Conservation (phyloP, 2,113 vertebrate genomes). For the Rutilus rutilus region DNA sequence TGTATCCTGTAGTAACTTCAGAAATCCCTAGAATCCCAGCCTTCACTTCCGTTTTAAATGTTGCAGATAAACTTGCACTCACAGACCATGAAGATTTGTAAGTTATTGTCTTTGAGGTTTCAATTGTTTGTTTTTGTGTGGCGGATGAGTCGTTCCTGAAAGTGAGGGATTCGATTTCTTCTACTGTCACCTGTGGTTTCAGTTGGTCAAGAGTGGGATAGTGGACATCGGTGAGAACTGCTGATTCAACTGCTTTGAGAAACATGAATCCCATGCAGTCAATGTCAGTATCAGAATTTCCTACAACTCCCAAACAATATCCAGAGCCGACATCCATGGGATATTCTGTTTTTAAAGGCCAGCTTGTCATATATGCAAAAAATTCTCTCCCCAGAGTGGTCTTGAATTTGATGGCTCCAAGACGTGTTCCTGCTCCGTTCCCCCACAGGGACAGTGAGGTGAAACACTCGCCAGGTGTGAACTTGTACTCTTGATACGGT, state of each 20-base stretch:
- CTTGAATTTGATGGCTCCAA: too few species aligned
- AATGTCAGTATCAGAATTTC: slow-evolving; percentile 22
- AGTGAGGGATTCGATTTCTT: background rate
- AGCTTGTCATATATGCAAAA: slow-evolving; percentile 50
- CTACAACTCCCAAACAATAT: slow-evolving; percentile 52
- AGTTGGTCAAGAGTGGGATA: slow-evolving; percentile 54
- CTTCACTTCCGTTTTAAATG: background rate
- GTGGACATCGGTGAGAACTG: slow-evolving; percentile 11
- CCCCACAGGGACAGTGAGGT: too few species aligned
- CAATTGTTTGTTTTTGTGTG: too few species aligned
- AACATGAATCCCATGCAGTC: slow-evolving; percentile 51
- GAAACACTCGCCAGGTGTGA: too few species aligned
- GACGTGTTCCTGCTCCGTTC: too few species aligned
- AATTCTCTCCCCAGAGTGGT: background rate
- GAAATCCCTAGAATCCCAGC: rapidly evolving
- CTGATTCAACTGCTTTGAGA: slow-evolving; percentile 52
- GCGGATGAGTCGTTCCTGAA: background rate
- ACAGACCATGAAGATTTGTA: too few species aligned
- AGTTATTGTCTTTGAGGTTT: rapidly evolving
- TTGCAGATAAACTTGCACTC: too few species aligned
- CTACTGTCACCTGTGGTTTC: slow-evolving; percentile 2
- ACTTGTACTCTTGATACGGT: too few species aligned
- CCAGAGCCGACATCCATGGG: slow-evolving; percentile 53
- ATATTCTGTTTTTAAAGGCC: slow-evolving; percentile 51
- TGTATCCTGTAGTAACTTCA: too few species aligned